Base-by-base conservation (phyloP, 2,888 invertebrate species). In the Phortica magna region DNA sequence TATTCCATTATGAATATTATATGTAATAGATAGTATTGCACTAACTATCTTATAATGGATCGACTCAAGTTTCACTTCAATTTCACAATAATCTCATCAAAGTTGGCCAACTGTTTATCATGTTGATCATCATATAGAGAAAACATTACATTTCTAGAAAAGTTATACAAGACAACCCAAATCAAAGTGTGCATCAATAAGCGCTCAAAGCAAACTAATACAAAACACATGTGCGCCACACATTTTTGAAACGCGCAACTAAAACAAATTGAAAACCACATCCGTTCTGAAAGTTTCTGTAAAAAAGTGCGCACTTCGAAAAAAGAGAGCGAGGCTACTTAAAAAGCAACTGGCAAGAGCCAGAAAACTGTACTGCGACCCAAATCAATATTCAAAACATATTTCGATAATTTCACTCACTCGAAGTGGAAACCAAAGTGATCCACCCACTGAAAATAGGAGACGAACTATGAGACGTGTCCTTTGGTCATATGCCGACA, bases 311-410 rank as follows among this genome's bases (percentile, higher is more conserved):
- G 48, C 48, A 48, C 48, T 48, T 48, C 48, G 14, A 14, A 12
- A 48, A 48, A 48, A 14, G 10, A 48, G 48, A 48, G 10, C n/a
- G n/a, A 48, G 9, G 59, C 64, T 39, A 19, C 61, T 19, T 61
- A 61, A 61, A 19, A 61, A 61, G 19, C 0, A 2, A 31, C 10
- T 48, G 48, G 9, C 48, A 12, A 14, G 48, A 14, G 14, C 0
- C 48, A 48, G 48, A 48, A 48, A 48, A 14, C 31, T 31, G 31
- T 31, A 31, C 31, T 31, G 31, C 31, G 1, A 1, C 31, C 2
- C 31, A 48, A 64, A 31, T 64, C 22, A 31, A 64, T 31, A 31
- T 64, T 64, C 31, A 64, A 64, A 64, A 64, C 39, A 64, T 31
- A 64, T 64, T 64, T 64, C 10, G 48, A 48, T 12, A 48, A 12